Conservation (phyloP, 2,888 invertebrate genomes). For the Epirrhoe alternata region DNA sequence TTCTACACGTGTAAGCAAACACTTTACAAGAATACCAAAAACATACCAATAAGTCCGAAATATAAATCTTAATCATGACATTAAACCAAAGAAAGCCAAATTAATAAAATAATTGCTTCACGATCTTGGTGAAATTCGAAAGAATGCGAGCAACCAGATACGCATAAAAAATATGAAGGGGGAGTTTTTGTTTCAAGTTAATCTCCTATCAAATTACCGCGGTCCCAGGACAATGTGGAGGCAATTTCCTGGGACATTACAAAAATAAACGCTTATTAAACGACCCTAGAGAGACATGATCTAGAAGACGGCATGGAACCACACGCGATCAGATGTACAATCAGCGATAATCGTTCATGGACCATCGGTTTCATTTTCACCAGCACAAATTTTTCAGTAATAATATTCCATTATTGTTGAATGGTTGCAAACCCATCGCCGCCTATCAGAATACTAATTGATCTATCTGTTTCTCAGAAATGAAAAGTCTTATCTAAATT, state of each 20-base stretch:
- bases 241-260: constrained; percentile 23
- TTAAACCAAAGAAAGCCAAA: neutral
- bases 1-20: too few species aligned
- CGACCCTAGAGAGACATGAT: constrained; percentile 42
- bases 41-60: neutral
- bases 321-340: constrained; percentile 2
- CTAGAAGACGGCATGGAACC: constrained; percentile 38
- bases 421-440: too few species aligned
- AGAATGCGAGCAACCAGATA: neutral
- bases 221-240: constrained; percentile 13
- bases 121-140: neutral
- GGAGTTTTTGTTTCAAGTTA: neutral
- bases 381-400: too few species aligned
- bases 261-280: constrained; percentile 41
- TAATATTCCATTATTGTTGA: too few species aligned
- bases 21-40: too few species aligned
- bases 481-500: too few species aligned
- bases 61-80: neutral
- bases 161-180: neutral
- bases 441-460: too few species aligned
- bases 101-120: neutral
- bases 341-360: constrained; percentile 43
- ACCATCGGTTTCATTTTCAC: constrained; percentile 3
- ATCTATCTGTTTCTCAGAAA: too few species aligned
- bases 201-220: constrained; percentile 8